Evolutionary conservation across 2,113 vertebrate species (phyloP), one percentile per base, ranked within the genome.

Genomic region (Maccullochella peelii): DNA sequence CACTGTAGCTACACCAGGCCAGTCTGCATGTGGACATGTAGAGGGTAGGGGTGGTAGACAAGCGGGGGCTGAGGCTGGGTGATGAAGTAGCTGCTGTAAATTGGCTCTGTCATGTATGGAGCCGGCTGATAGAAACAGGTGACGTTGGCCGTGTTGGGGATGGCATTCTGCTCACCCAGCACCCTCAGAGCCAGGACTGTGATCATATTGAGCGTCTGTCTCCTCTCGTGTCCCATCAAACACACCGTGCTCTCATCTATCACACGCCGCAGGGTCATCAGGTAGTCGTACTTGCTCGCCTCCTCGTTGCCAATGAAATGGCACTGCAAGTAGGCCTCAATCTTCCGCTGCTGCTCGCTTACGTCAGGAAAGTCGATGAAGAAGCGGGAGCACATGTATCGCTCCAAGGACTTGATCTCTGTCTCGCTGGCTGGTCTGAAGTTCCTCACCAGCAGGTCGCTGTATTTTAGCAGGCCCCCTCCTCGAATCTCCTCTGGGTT

Each of bases 351-450:
- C 93, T 99, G 98, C 91, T 98, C 97, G 4, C 91, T 91, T 47
- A 99, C 95, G 21, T 98, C 96, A 3, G 98, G 97, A 83, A 99
- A 99, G 95, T 99, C 98, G 49, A 99, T 99, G 93, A 99, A 99
- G 93, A 99, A 99, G 52, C 98, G 96, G 63, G 98, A 99, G 92
- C 98, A 99, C 98, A 99, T 99, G 91, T 99, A 99, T 27, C 98
- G 96, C 86, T 99, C 97, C 76, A 98, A 87, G 5, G 91, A 97
- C 90, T 99, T 99, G 82, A 99, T 98, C 94, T 99, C 96, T 0
- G 91, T 93, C 91, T 98, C 95, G 8, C 96, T 95, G 5, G 96
- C 96, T 3, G 98, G 97, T 78, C 96, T 96, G 89, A 98, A 99
- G 87, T 98, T 96, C 68, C 95, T 96, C 65, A 99, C 98, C 80